Evolutionary conservation across 2,888 invertebrate genomes (phyloP), one percentile per base, ranked within the genome.

Genomic region (Agelastica alni): DNA sequence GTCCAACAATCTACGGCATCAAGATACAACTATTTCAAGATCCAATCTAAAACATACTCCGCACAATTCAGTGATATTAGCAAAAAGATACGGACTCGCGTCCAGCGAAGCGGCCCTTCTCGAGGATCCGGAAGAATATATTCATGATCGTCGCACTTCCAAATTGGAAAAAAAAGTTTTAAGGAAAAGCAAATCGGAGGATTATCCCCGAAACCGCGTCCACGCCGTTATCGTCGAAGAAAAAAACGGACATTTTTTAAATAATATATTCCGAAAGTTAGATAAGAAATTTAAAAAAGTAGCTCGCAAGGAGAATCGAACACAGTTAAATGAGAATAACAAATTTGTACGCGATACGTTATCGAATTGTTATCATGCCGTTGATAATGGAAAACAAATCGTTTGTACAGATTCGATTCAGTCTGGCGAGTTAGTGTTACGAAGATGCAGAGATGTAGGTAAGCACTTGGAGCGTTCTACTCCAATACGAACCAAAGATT

Each of bases 71-170:
- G 60, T 63, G 28, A 64, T 70, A 13, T 56, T 71, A 56, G 67
- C 68, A n/a, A 64, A 62, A 52, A 51, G 67, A 32, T 66, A 66
- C 51, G 56, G 20, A 53, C 60, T 45, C 51, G 47, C 44, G 46
- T 60, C 53, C 54, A 47, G 43, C 56, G 58, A 39, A 48, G 63
- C 62, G 54, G 60, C 63, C 51, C 56, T 32, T n/a, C 28, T 26
- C 9, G 18, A 32, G 14, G 44, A 59, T 5, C 42, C 58, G 30
- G 66, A 68, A 7, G 69, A 69, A n/a, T 75, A 75, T 57, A 68
- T 75, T 49, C 73, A 75, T 52, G 75, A 76, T 44, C 74, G 75
- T 31, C 75, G 75, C 64, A 73, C 72, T 55, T 75, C 75, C 5
- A 65, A 65, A 13, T 56, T 58, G 9, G 31, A 37, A 4, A 68